Evolutionary conservation across 2,888 invertebrate genomes (phyloP).

Genomic region (Psylliodes chrysocephalus): DNA sequence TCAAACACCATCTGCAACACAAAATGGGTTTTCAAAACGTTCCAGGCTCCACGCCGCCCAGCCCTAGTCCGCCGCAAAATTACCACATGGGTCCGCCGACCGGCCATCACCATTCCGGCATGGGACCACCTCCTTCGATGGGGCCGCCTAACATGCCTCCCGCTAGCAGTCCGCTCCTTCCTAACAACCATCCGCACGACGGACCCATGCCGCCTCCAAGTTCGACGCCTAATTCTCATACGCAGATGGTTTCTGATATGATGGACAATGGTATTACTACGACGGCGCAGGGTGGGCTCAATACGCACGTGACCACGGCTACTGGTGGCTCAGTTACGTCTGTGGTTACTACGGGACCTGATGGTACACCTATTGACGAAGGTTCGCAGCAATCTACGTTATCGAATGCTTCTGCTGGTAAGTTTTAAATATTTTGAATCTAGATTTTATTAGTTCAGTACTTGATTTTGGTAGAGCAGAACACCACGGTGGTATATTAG

Average conservation of each 20-base stretch:
- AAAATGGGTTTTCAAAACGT: slow-evolving; percentile 71
- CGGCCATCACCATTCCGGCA: slow-evolving; percentile 65
- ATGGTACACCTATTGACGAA: slow-evolving; percentile 89
- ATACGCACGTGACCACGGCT: slow-evolving; percentile 62
- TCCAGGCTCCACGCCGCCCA: slow-evolving; percentile 69
- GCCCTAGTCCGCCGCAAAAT: slow-evolving; percentile 70
- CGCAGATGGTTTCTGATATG: slow-evolving; percentile 62
- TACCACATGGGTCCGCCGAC: slow-evolving; percentile 70
- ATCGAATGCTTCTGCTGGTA: slow-evolving; percentile 92
- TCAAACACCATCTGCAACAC: slow-evolving; percentile 77
- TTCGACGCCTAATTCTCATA: slow-evolving; percentile 66
- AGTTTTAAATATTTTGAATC: slow-evolving; percentile 51
- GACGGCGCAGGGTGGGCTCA: slow-evolving; percentile 68
- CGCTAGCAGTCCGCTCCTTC: slow-evolving; percentile 60
- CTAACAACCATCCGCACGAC: slow-evolving; percentile 58
- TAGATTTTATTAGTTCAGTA: no score
- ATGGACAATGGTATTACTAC: slow-evolving; percentile 70
- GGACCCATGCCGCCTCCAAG: slow-evolving; percentile 67
- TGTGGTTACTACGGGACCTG: slow-evolving; percentile 90
- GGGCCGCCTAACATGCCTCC: slow-evolving; percentile 76
- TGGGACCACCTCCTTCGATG: slow-evolving; percentile 72
- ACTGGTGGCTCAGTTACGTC: slow-evolving; percentile 79
- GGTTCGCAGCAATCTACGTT: slow-evolving; percentile 93
- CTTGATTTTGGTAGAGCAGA: no score
- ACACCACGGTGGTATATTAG: no score